These are phyloP conservation scores for Tenebrosternarchus preto DNA, from an alignment of 2,113 vertebrate genomes.

Conservation along the genomic window DNA sequence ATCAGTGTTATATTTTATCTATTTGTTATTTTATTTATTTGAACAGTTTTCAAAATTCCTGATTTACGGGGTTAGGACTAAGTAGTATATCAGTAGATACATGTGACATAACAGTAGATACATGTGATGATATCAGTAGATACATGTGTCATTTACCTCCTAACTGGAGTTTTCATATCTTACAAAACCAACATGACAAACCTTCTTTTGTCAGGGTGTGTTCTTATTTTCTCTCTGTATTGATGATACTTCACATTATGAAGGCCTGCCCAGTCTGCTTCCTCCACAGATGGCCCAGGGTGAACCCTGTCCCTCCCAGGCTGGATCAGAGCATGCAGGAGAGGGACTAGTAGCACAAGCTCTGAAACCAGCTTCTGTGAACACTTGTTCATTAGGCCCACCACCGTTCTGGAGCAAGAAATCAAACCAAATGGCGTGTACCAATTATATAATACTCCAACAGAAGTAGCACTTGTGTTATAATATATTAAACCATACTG, in stretches of 20 bases:
- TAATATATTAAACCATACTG: no score
- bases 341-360: conserved; percentile 67
- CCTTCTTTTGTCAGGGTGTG: conserved; percentile 50
- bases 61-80: no score
- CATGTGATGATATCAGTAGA: not conserved
- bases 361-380: conserved; percentile 28
- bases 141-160: not conserved
- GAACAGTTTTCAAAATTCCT: not conserved
- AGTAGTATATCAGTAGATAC: not conserved
- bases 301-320: conserved; percentile 14
- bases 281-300: conserved; percentile 53
- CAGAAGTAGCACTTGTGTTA: no score
- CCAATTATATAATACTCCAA: not conserved
- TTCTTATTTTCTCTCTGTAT: conserved; percentile 55
- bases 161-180: not conserved
- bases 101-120: not conserved
- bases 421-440: not conserved
- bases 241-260: rapidly evolving
- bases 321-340: conserved; percentile 59
- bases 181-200: conserved; percentile 21
- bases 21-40: not conserved
- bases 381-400: conserved; percentile 64
- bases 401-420: conserved; percentile 52
- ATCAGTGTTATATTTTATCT: not conserved
- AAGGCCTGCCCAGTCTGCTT: conserved; percentile 63